Percentiles rank a stretch among this genome's conserved stretches.
Evolutionary conservation across 2,888 invertebrate genomes (phyloP).

Genomic region (Nephrotoma appendiculata): DNA sequence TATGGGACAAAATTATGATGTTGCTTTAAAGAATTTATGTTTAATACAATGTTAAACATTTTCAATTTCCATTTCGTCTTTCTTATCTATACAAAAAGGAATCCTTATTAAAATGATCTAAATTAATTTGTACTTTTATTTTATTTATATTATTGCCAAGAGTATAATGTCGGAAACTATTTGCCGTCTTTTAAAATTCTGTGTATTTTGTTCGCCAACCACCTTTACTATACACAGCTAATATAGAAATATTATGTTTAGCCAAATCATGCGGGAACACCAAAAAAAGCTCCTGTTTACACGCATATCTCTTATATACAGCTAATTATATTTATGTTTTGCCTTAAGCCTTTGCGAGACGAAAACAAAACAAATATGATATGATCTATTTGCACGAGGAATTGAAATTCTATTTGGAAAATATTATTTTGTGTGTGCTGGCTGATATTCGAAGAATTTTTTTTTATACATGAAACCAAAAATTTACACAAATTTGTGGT

Average conservation of each 20-base stretch:
- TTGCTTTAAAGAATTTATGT: neutral
- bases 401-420: neutral
- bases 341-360: neutral
- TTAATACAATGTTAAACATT: neutral
- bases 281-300: neutral
- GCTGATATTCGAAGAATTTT: neutral
- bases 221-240: no score
- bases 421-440: neutral
- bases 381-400: neutral
- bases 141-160: neutral
- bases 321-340: neutral
- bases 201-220: neutral
- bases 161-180: neutral
- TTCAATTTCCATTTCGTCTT: neutral
- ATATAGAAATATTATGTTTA: neutral
- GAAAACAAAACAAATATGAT: neutral
- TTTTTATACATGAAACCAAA: neutral
- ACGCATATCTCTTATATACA: neutral
- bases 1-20: neutral
- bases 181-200: neutral
- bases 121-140: neutral
- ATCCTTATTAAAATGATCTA: neutral
- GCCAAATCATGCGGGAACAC: neutral
- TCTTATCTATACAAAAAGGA: neutral
- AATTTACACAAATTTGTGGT: neutral